A percentile compares a stretch with the other conserved stretches of the same genome.
phyloP scores from a whole-genome alignment of 2,797 vertebrate species.

The Enteromius anoplus region DNA sequence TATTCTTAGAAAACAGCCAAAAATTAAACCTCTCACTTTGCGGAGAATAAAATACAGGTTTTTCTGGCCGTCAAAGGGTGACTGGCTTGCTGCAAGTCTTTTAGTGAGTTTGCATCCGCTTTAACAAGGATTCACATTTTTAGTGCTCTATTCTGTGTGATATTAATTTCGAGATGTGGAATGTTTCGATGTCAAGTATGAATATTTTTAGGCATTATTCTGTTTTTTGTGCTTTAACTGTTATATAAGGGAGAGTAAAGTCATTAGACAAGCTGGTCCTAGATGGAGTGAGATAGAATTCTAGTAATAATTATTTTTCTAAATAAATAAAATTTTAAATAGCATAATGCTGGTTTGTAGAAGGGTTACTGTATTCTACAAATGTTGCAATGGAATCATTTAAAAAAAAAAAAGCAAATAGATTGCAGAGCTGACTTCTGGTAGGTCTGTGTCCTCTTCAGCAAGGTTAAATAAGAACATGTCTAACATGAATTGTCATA shows the following conservation, averaged over 20 bases:
- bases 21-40: constrained; percentile 13
- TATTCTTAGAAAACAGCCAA: neutral
- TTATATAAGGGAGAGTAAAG: neutral
- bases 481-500: neutral
- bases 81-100: neutral
- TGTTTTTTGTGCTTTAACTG: neutral
- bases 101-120: neutral
- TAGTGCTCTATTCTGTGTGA: neutral
- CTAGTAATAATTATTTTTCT: neutral
- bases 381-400: neutral
- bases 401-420: neutral
- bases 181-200: neutral
- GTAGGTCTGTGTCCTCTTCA: neutral
- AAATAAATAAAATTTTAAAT: neutral
- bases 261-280: neutral
- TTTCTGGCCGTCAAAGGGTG: neutral
- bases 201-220: no score
- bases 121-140: neutral
- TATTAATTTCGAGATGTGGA: neutral
- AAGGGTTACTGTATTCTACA: neutral
- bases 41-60: neutral
- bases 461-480: neutral
- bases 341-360: neutral
- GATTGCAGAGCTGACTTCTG: neutral
- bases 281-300: neutral